phyloP scores from a whole-genome alignment of 2,888 invertebrate genomes.

The Nudaria mundana region DNA sequence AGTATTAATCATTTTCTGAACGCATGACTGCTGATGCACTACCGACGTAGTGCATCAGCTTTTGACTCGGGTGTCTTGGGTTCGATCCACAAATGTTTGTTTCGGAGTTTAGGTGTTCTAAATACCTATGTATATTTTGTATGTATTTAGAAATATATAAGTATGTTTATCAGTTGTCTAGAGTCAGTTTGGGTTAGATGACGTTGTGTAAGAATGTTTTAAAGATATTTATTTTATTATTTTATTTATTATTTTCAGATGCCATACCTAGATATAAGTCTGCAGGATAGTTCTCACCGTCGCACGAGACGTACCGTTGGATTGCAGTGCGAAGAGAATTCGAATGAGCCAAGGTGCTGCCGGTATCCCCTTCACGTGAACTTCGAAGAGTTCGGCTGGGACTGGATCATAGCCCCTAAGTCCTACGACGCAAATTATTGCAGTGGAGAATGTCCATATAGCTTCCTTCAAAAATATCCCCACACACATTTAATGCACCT shows the following conservation, averaged over 20 bases:
- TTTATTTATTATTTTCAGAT: conserved; percentile 69
- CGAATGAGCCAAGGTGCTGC: conserved; percentile 93
- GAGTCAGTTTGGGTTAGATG: too few species aligned
- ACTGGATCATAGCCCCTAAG: conserved; percentile 98
- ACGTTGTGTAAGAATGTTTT: too few species aligned
- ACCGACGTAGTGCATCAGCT: not conserved
- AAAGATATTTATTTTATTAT: too few species aligned
- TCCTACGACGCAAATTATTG: conserved; percentile 98
- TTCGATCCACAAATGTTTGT: too few species aligned
- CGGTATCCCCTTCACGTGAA: conserved; percentile 96
- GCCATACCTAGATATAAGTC: conserved; percentile 78
- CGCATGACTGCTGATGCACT: not conserved
- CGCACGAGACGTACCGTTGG: conserved; percentile 89
- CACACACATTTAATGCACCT: conserved; percentile 94
- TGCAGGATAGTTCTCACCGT: conserved; percentile 77
- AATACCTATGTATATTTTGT: too few species aligned
- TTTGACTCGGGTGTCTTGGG: too few species aligned
- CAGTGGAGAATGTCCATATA: conserved; percentile 95
- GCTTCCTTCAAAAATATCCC: conserved; percentile 92
- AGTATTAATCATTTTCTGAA: too few species aligned
- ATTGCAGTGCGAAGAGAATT: conserved; percentile 91
- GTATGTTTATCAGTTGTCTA: too few species aligned
- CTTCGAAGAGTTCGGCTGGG: conserved; percentile 98
- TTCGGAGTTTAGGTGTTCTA: too few species aligned
- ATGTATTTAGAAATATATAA: too few species aligned